These are phyloP conservation scores for Semotilus atromaculatus DNA, from an alignment of 2,797 vertebrate species.

Conservation along the genomic window DNA sequence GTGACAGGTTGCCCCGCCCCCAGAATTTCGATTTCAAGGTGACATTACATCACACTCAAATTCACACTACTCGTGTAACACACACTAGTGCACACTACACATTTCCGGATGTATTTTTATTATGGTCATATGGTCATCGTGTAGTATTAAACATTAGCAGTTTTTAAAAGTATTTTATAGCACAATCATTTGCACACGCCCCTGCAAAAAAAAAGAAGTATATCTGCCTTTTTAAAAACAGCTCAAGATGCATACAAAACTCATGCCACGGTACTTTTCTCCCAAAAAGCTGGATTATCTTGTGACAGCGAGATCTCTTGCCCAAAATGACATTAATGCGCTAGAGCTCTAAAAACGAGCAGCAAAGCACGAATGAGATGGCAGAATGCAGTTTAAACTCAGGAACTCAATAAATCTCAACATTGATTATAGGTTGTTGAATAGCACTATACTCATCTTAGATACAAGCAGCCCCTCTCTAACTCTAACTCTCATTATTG, in stretches of 20 bases:
- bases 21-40: neutral
- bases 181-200: no score
- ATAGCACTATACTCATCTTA: conserved; percentile 1
- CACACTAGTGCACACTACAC: neutral
- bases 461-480: conserved; percentile 4
- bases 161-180: neutral
- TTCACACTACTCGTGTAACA: neutral
- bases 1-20: no score
- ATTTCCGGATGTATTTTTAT: neutral
- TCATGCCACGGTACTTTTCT: neutral
- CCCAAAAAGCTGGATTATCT: neutral
- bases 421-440: conserved; percentile 52
- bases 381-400: conserved; percentile 9
- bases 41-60: neutral
- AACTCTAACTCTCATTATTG: neutral
- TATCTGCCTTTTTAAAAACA: neutral
- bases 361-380: neutral
- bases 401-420: conserved; percentile 16
- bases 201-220: neutral
- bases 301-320: conserved; percentile 3
- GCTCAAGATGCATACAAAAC: neutral
- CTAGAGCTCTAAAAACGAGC: conserved; percentile 4
- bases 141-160: neutral
- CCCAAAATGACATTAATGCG: conserved; percentile 6
- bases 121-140: neutral